Conservation (phyloP, 2,888 invertebrate genomes). For the Synanthedon vespiformis region DNA sequence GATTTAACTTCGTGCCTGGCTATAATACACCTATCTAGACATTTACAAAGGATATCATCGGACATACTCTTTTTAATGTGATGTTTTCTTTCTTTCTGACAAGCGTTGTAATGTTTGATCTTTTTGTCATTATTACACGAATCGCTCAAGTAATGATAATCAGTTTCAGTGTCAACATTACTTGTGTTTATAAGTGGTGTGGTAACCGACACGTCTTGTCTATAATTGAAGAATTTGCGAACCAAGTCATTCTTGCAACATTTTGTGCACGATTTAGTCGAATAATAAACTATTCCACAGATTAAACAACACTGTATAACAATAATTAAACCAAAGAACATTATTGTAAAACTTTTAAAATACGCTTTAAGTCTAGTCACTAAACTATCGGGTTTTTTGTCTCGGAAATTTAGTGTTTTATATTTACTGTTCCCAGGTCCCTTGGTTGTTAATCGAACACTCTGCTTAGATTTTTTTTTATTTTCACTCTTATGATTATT, state of each 20-base stretch:
- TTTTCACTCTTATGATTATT: slow-evolving; percentile 9
- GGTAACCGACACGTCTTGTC: slow-evolving; percentile 47
- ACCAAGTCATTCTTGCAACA: slow-evolving; percentile 24
- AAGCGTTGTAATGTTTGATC: slow-evolving; percentile 51
- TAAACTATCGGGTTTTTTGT: neutral
- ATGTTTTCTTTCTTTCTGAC: slow-evolving; percentile 33
- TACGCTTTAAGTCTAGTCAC: neutral
- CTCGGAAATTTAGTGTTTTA: neutral
- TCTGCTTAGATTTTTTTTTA: neutral
- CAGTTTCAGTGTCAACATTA: slow-evolving; percentile 44
- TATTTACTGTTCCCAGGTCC: neutral
- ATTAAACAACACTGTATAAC: slow-evolving; percentile 38
- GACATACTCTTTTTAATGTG: slow-evolving; percentile 39
- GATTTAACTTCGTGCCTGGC: slow-evolving; percentile 16
- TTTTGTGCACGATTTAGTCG: slow-evolving; percentile 22
- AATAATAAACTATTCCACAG: slow-evolving; percentile 31
- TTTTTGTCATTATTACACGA: slow-evolving; percentile 38
- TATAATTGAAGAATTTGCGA: slow-evolving; percentile 39
- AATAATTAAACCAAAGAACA: slow-evolving; percentile 23
- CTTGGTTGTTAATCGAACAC: neutral
- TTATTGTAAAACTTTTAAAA: slow-evolving; percentile 10
- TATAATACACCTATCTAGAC: slow-evolving; percentile 50
- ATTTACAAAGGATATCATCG: slow-evolving; percentile 55
- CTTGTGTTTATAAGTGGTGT: slow-evolving; percentile 50
- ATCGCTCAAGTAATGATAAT: slow-evolving; percentile 37